A percentile compares a stretch with the other conserved stretches of the same genome.
Evolutionary conservation across 2,113 vertebrate species (phyloP).

Genomic region (Larimichthys polyactis): DNA sequence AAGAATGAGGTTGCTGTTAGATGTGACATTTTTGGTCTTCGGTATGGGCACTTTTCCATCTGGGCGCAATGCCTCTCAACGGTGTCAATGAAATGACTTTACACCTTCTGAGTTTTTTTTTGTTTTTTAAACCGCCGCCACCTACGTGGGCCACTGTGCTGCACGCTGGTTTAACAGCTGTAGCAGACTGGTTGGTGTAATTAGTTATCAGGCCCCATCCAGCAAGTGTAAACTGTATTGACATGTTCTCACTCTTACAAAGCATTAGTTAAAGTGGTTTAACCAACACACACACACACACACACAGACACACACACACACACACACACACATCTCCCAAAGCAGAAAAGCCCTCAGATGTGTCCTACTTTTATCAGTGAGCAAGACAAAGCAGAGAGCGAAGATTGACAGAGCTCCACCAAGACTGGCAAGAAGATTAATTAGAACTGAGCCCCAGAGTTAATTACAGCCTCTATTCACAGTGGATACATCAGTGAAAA

Average conservation of each 20-base stretch:
- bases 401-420: slow-evolving; percentile 58
- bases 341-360: slow-evolving; percentile 10
- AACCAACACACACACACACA: slow-evolving; percentile 4
- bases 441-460: slow-evolving; percentile 74
- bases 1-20: slow-evolving; percentile 58
- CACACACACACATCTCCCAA: slow-evolving; percentile 10
- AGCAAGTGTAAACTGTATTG: slow-evolving; percentile 48
- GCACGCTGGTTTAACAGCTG: slow-evolving; percentile 64
- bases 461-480: slow-evolving; percentile 79
- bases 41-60: slow-evolving; percentile 67
- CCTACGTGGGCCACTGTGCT: slow-evolving; percentile 36
- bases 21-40: slow-evolving; percentile 57
- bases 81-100: slow-evolving; percentile 43
- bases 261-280: slow-evolving; percentile 9
- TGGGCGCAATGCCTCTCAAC: slow-evolving; percentile 36
- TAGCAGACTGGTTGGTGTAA: slow-evolving; percentile 40
- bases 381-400: slow-evolving; percentile 39
- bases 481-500: slow-evolving; percentile 65
- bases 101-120: slow-evolving; percentile 37
- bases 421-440: slow-evolving; percentile 74
- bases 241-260: slow-evolving; percentile 43
- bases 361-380: slow-evolving; percentile 55
- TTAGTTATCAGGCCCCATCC: slow-evolving; percentile 43
- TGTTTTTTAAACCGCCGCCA: slow-evolving; percentile 6
- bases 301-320: neutral